Conservation (phyloP, 2,113 vertebrate genomes). For the Sander vitreus region DNA sequence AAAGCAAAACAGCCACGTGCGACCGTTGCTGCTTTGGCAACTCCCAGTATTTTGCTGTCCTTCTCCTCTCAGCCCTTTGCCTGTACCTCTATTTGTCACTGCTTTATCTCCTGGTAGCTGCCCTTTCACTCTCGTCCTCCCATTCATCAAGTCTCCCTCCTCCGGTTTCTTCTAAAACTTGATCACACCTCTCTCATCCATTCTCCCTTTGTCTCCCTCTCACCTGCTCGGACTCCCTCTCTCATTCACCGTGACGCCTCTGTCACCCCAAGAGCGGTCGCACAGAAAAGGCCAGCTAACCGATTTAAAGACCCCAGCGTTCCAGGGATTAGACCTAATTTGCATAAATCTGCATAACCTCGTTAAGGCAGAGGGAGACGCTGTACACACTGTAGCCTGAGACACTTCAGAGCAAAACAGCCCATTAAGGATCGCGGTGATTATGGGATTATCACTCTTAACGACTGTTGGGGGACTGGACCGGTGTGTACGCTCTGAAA, state of each 20-base stretch:
- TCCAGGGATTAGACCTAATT: constrained; percentile 68
- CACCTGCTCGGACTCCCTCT: constrained; percentile 17
- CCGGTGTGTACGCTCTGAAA: constrained; percentile 44
- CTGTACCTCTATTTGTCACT: constrained; percentile 51
- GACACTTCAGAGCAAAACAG: constrained; percentile 70
- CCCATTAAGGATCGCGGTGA: constrained; percentile 74
- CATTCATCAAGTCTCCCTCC: constrained; percentile 55
- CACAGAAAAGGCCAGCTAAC: constrained; percentile 47
- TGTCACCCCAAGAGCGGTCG: constrained; percentile 10
- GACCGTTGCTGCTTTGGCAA: background rate
- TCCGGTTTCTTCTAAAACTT: constrained; percentile 31
- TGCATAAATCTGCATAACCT: constrained; percentile 81
- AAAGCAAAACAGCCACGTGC: background rate
- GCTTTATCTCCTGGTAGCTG: constrained; percentile 61
- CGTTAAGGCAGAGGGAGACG: constrained; percentile 56
- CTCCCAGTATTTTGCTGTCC: background rate
- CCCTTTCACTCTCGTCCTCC: constrained; percentile 42
- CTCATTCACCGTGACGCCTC: constrained; percentile 31
- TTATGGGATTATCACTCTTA: constrained; percentile 76
- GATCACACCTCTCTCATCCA: constrained; percentile 44
- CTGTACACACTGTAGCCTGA: constrained; percentile 59
- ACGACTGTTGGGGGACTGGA: constrained; percentile 54
- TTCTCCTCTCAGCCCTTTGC: constrained; percentile 37
- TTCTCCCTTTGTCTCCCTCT: constrained; percentile 26
- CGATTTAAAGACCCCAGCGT: constrained; percentile 39